Evolutionary conservation across 1,140 invertebrate genomes (phyloP).

Genomic region (Archivesica marissinica): DNA sequence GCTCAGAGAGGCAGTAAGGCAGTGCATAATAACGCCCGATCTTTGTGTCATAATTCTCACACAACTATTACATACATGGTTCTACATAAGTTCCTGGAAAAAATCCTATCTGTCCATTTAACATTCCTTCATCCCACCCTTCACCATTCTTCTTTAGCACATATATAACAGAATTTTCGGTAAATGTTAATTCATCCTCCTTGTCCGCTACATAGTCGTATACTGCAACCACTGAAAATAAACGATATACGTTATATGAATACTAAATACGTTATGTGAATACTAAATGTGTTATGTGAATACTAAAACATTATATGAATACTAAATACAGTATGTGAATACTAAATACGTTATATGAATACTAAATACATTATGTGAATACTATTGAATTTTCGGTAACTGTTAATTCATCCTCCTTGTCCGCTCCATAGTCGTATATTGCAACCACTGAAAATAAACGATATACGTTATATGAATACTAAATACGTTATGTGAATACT

Average conservation of each 20-base stretch:
- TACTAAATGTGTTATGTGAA: too few species aligned
- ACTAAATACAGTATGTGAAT: too few species aligned
- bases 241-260: too few species aligned
- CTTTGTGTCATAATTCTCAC: too few species aligned
- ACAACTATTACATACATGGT: slow-evolving; percentile 91
- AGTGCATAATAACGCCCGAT: too few species aligned
- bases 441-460: slow-evolving; percentile 93
- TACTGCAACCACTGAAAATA: slow-evolving; percentile 94
- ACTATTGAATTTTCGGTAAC: slow-evolving; percentile 99
- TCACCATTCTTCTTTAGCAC: slow-evolving; percentile 99
- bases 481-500: too few species aligned
- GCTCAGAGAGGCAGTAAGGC: too few species aligned
- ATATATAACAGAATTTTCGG: slow-evolving; percentile 99
- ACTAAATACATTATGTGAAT: too few species aligned
- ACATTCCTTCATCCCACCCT: slow-evolving; percentile 99
- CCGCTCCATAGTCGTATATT: slow-evolving; percentile 99
- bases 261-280: too few species aligned
- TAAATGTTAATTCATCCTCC: slow-evolving; percentile 98
- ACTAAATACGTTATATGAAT: too few species aligned
- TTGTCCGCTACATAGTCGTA: slow-evolving; percentile 99
- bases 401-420: slow-evolving; percentile 99
- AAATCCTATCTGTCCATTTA: slow-evolving; percentile 98
- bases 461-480: too few species aligned
- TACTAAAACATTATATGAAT: too few species aligned
- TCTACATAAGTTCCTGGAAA: slow-evolving; percentile 99